phyloP scores from a whole-genome alignment of 2,888 invertebrate genomes.

The Ptychoptera contaminata region DNA sequence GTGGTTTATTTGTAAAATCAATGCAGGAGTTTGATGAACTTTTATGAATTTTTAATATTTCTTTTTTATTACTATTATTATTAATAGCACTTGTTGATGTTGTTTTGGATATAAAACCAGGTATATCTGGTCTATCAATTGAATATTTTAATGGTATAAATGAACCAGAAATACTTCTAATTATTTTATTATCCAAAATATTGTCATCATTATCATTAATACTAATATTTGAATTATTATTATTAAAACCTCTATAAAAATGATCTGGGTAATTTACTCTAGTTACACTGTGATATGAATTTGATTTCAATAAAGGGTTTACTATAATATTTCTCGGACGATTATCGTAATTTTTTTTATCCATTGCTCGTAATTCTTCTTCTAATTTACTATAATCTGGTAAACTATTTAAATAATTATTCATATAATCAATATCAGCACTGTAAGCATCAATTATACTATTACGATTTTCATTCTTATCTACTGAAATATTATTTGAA shows the following conservation, averaged over 20 bases:
- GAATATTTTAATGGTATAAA: slow-evolving; percentile 17
- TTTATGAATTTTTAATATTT: slow-evolving; percentile 11
- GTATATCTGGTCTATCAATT: slow-evolving; percentile 11
- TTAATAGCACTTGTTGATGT: too few relatives aligned
- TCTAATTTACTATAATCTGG: slow-evolving; percentile 31
- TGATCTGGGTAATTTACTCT: too few relatives aligned
- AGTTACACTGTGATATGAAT: neutral
- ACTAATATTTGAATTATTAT: too few relatives aligned
- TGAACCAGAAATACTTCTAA: slow-evolving; percentile 28
- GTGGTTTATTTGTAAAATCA: neutral
- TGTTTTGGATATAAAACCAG: slow-evolving; percentile 10
- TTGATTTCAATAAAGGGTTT: slow-evolving; percentile 2
- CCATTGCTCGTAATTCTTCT: slow-evolving; percentile 11
- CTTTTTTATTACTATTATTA: neutral
- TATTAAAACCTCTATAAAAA: too few relatives aligned
- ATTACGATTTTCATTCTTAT: neutral
- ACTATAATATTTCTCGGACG: neutral
- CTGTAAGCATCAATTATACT: slow-evolving; percentile 22
- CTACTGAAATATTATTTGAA: neutral
- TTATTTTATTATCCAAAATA: slow-evolving; percentile 14
- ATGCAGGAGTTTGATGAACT: slow-evolving; percentile 15
- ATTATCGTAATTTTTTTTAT: neutral
- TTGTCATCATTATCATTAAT: neutral
- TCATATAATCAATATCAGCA: slow-evolving; percentile 32
- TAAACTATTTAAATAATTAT: slow-evolving; percentile 30